Conservation (phyloP, 1,140 invertebrate genomes). For the Apis dorsata region DNA sequence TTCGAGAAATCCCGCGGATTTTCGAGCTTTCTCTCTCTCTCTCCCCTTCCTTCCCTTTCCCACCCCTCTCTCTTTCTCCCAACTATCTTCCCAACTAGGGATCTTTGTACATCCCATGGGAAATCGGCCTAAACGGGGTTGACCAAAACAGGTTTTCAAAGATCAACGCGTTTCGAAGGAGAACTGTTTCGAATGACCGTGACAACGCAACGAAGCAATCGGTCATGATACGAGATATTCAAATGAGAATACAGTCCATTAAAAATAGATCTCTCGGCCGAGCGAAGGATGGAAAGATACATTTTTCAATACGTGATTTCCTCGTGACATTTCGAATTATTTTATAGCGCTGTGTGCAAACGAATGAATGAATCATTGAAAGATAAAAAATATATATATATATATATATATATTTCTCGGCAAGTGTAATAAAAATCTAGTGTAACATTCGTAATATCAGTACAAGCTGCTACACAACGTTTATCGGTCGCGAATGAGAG, state of each 20-base stretch:
- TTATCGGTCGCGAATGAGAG: slow-evolving; percentile 14
- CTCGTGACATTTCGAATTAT: not conserved
- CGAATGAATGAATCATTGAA: not conserved
- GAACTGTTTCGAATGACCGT: slow-evolving; percentile 50
- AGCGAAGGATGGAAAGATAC: not conserved
- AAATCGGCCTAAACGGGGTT: slow-evolving; percentile 62
- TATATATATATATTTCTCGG: not conserved
- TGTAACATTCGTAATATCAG: not conserved
- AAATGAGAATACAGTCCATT: slow-evolving; percentile 40
- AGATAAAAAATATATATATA: not conserved
- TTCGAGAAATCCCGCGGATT: slow-evolving; percentile 63
- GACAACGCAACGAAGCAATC: slow-evolving; percentile 44
- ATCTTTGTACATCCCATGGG: slow-evolving; percentile 54
- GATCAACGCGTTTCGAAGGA: slow-evolving; percentile 51
- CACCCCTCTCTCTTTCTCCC: not conserved
- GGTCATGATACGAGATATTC: slow-evolving; percentile 33
- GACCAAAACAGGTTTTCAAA: slow-evolving; percentile 61
- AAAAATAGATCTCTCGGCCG: not conserved
- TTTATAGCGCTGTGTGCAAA: not conserved
- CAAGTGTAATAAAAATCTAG: slow-evolving; percentile 26
- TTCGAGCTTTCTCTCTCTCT: slow-evolving; percentile 1
- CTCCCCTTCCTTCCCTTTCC: not conserved
- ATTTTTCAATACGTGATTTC: not conserved
- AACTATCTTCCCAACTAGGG: slow-evolving; percentile 19
- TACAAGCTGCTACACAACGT: not conserved